A percentile compares a stretch with the other conserved stretches of the same genome.
Evolutionary conservation across 1,140 invertebrate species (phyloP).

Genomic region (Atta texana): DNA sequence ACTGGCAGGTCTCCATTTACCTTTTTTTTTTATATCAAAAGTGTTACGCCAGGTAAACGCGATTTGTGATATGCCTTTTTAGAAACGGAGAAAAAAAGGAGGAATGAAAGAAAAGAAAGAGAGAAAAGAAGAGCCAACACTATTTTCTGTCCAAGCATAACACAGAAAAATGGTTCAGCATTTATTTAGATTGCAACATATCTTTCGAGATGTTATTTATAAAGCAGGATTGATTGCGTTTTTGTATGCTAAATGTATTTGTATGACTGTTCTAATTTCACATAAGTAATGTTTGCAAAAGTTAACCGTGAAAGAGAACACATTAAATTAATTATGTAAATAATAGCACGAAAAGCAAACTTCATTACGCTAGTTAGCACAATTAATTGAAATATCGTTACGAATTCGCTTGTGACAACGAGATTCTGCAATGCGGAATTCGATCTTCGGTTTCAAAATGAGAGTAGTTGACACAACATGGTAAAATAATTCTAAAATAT

Average conservation of each 20-base stretch:
- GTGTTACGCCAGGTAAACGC: conserved; percentile 4
- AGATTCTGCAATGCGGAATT: not conserved
- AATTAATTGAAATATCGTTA: conserved; percentile 15
- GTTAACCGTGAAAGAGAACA: not conserved
- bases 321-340: conserved; percentile 22
- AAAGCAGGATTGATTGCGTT: not conserved
- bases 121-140: not conserved
- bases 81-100: not conserved
- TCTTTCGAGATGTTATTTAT: conserved; percentile 13
- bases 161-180: not conserved
- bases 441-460: not conserved
- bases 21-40: conserved; percentile 53
- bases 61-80: conserved; percentile 47
- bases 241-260: not conserved
- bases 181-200: not conserved
- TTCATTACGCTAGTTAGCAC: not conserved
- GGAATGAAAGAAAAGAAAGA: not conserved
- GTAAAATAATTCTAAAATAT: not conserved
- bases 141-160: conserved; percentile 1
- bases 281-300: not conserved
- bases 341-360: not conserved
- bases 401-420: not conserved
- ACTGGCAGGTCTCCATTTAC: conserved; percentile 44
- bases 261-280: not conserved
- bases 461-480: not conserved